Percentiles rank a stretch among this genome's conserved stretches.
Conservation (phyloP, 2,888 invertebrate genomes). For the Leptinotarsa peninsularis region DNA sequence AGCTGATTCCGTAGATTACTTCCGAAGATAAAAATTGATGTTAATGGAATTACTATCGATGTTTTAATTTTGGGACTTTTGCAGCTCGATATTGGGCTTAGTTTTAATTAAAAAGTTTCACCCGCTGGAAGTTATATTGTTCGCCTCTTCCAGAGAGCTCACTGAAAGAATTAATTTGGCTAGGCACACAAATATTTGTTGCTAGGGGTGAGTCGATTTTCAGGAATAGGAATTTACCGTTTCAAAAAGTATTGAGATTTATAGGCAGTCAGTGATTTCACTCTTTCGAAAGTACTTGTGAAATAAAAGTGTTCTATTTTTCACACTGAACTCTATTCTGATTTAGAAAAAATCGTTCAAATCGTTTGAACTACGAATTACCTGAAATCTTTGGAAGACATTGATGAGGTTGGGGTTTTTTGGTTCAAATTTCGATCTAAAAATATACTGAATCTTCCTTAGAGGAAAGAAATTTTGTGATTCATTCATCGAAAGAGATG, state of each 20-base stretch:
- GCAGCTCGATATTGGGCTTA: constrained; percentile 22
- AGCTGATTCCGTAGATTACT: constrained; percentile 65
- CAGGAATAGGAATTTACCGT: not conserved
- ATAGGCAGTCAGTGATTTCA: no score
- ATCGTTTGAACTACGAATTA: no score
- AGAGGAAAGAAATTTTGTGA: no score
- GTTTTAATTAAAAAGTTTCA: constrained; percentile 53
- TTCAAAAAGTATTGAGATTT: not conserved
- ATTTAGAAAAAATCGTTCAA: no score
- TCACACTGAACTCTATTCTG: no score
- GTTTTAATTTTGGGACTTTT: constrained; percentile 56
- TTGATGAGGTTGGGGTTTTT: no score
- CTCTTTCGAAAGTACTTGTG: no score
- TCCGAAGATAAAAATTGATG: constrained; percentile 64
- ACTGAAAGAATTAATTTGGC: not conserved
- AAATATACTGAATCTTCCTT: no score
- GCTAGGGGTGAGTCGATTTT: not conserved
- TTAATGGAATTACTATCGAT: constrained; percentile 66
- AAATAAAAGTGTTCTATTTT: no score
- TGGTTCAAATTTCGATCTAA: no score
- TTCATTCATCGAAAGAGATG: no score
- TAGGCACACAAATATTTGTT: not conserved
- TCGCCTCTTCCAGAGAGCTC: not conserved
- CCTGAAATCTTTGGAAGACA: no score
- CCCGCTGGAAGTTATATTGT: constrained; percentile 3